Conservation (phyloP, 2,888 invertebrate species). For the Opisthograptis luteolata region DNA sequence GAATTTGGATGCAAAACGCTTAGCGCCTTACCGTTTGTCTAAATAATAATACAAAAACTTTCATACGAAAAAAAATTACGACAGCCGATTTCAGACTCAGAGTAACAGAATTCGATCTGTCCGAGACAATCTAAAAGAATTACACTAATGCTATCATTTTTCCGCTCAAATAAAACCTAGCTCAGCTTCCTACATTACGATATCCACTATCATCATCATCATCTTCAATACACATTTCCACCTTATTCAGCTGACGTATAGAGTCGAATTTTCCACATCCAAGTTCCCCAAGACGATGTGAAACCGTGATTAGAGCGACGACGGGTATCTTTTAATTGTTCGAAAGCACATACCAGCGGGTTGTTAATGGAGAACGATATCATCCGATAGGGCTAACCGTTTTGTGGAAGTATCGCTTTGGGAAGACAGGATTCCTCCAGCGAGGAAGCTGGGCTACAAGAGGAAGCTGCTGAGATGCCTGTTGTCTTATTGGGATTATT, state of each 20-base stretch:
- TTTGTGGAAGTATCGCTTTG: constrained; percentile 28
- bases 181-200: constrained; percentile 21
- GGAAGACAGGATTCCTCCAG: constrained; percentile 19
- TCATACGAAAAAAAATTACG: no score
- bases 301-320: constrained; percentile 58
- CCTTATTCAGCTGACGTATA: constrained; percentile 27
- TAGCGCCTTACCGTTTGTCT: no score
- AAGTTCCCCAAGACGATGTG: constrained; percentile 41
- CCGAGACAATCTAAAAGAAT: constrained; percentile 8
- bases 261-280: constrained; percentile 29
- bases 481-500: no score
- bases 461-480: no score
- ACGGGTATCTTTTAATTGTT: constrained; percentile 68
- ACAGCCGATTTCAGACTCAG: background rate
- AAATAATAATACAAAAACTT: no score
- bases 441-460: constrained; percentile 1
- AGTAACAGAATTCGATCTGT: background rate
- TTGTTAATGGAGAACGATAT: constrained; percentile 33
- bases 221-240: constrained; percentile 10
- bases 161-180: constrained; percentile 22
- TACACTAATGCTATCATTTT: constrained; percentile 14
- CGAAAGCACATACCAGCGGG: constrained; percentile 65
- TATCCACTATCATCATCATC: constrained; percentile 25
- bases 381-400: constrained; percentile 23
- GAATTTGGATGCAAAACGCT: no score